Evolutionary conservation across 2,797 vertebrate genomes (phyloP).

Genomic region (Uromys caudimaculatus): DNA sequence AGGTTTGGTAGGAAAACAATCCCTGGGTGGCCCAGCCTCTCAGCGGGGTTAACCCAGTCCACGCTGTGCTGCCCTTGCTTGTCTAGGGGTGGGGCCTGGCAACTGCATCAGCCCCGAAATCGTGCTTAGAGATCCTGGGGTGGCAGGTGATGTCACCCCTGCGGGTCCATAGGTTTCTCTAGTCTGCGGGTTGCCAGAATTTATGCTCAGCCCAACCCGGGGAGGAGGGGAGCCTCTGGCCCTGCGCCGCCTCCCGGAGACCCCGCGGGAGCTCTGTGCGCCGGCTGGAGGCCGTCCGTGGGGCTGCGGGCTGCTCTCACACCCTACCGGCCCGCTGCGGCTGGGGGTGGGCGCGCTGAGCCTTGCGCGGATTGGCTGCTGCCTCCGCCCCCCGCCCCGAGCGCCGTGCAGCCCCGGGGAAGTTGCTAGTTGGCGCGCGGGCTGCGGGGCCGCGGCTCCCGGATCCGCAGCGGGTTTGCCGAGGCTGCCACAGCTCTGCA

Average conservation of each 20-base stretch:
- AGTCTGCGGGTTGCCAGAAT: conserved; percentile 47
- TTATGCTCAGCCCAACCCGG: not conserved
- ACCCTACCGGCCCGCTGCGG: conserved; percentile 18
- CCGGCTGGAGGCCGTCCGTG: not conserved
- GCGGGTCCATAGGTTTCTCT: conserved; percentile 60
- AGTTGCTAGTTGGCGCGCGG: conserved; percentile 79
- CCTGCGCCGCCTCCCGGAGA: not conserved
- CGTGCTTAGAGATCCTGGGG: conserved; percentile 79
- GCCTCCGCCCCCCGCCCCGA: conserved; percentile 88
- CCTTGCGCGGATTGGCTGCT: conserved; percentile 81
- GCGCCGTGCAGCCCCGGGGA: conserved; percentile 73
- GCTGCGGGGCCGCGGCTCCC: conserved; percentile 53
- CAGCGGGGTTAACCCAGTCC: conserved; percentile 2
- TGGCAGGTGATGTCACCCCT: conserved; percentile 82
- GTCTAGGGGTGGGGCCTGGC: conserved; percentile 66
- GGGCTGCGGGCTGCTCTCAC: not conserved
- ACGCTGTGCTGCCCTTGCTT: not conserved
- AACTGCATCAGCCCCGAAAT: conserved; percentile 42
- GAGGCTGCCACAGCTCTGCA: not conserved
- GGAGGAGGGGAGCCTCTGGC: not conserved
- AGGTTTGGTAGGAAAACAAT: conserved; percentile 52
- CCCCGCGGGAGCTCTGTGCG: not conserved
- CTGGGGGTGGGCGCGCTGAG: conserved; percentile 61
- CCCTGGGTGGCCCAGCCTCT: not conserved
- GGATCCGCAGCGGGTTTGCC: conserved; percentile 33